Evolutionary conservation across 2,888 invertebrate genomes (phyloP), one percentile per base, ranked within the genome.

Genomic region (Hydrotaea cyrtoneurina): DNA sequence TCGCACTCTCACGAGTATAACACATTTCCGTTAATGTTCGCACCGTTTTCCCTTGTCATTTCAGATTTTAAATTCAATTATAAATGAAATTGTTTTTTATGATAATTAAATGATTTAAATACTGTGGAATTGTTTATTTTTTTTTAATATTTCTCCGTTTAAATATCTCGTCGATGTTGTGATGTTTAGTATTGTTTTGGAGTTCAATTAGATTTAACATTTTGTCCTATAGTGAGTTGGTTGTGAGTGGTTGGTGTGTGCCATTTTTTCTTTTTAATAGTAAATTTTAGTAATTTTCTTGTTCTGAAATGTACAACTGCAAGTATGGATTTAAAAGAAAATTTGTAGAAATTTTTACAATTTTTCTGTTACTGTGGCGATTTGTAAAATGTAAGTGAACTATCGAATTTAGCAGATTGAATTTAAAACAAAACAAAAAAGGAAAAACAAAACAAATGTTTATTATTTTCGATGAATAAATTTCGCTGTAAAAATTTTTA

Each of bases 41-140:
- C 13, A n/a, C 50, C 50, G 50, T 50, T 50, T 66, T 66, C 46
- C 26, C 36, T 31, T 53, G 17, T 66, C 43, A 43, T 19, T 72
- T 72, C n/a, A n/a, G 31, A 53, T 55, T 26, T 50, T 66, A 17
- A 80, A 77, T 74, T 77, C 39, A 59, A 80, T 83, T 73, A 77
- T 76, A 66, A 66, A 57, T 59, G 26, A 73, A 73, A 80, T 73
- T 78, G 43, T 8, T n/a, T n/a, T n/a, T 62, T 69, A 69, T 50
- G 76, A 71, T 73, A 83, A 80, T 80, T 80, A 77, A 74, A 73
- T 13, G 8, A 69, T 69, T 83, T 62, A 79, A 71, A 66, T 46
- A 43, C 26, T 75, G 39, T 75, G 19, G 23, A 39, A 36, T 73
- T 71, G 13, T 57, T 15, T 21, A 53, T 50, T 62, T 69, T 50